Percentiles rank a stretch among this genome's conserved stretches.
Evolutionary conservation across 2,797 vertebrate genomes (phyloP).

Genomic region (Enteromius argenteus): DNA sequence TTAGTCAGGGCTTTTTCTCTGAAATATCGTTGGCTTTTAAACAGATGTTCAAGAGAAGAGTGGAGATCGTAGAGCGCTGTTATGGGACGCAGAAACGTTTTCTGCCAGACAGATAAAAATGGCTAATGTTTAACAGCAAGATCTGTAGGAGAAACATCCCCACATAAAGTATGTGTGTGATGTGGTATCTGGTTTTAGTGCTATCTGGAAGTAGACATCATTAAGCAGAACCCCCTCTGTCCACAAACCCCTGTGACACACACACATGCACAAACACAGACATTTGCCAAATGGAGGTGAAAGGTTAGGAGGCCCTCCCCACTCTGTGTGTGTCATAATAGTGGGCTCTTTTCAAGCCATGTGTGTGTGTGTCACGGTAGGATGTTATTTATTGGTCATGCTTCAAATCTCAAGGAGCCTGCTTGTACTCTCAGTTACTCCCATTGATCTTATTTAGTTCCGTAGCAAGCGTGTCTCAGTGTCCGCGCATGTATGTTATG

Average conservation of each 20-base stretch:
- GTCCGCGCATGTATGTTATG: slow-evolving; percentile 40
- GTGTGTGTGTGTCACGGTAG: slow-evolving; percentile 67
- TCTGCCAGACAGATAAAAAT: slow-evolving; percentile 5
- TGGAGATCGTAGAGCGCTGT: neutral
- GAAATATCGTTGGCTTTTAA: neutral
- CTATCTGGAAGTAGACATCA: slow-evolving; percentile 58
- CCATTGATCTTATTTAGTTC: slow-evolving; percentile 80
- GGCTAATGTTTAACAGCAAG: slow-evolving; percentile 64
- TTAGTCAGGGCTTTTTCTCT: slow-evolving; percentile 4
- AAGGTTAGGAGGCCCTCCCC: slow-evolving; percentile 66
- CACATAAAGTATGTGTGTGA: slow-evolving; percentile 51
- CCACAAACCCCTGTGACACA: slow-evolving; percentile 36
- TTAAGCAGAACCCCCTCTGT: slow-evolving; percentile 50
- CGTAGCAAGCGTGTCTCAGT: slow-evolving; percentile 50
- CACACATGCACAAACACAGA: slow-evolving; percentile 75
- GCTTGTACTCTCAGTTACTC: slow-evolving; percentile 76
- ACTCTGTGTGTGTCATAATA: slow-evolving; percentile 51
- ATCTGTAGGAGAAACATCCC: slow-evolving; percentile 22
- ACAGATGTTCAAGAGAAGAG: slow-evolving; percentile 12
- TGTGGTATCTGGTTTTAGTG: slow-evolving; percentile 39
- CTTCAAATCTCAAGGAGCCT: slow-evolving; percentile 79
- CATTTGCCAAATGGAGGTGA: slow-evolving; percentile 77
- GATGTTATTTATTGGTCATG: slow-evolving; percentile 83
- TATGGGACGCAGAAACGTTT: slow-evolving; percentile 8
- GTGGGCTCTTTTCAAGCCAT: slow-evolving; percentile 40